phyloP scores from a whole-genome alignment of 2,113 vertebrate genomes.

The Melanocharis versteri region DNA sequence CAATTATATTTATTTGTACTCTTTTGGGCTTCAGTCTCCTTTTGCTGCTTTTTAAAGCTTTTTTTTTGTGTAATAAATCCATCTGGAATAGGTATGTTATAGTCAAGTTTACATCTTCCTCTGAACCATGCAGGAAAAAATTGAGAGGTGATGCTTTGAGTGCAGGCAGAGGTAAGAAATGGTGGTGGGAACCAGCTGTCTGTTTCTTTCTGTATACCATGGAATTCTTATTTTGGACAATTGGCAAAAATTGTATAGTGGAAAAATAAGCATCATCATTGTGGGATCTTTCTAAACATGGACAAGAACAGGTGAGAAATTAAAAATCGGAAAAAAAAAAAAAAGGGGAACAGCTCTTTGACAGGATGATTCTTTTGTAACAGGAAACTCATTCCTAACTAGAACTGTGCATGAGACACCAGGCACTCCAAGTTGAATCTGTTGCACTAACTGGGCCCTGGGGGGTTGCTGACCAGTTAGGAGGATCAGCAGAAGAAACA shows the following conservation, averaged over 20 bases:
- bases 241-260: background rate
- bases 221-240: background rate
- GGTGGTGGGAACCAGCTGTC: background rate
- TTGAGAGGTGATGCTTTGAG: background rate
- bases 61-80: background rate
- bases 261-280: background rate
- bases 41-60: background rate
- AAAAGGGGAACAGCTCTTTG: background rate
- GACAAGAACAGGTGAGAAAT: background rate
- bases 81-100: background rate
- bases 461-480: constrained; percentile 37
- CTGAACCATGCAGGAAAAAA: background rate
- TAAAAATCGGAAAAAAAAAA: background rate
- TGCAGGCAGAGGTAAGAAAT: background rate
- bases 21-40: background rate
- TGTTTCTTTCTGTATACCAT: background rate
- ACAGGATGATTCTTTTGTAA: background rate
- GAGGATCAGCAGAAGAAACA: constrained; percentile 64
- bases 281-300: background rate
- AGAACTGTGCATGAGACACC: background rate
- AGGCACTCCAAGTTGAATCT: background rate
- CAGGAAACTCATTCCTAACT: background rate
- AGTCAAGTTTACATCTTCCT: background rate
- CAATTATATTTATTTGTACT: background rate
- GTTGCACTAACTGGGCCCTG: constrained; percentile 18